These are phyloP conservation scores for Micrasema minimum DNA, from an alignment of 1,140 invertebrate genomes.

Conservation along the genomic window DNA sequence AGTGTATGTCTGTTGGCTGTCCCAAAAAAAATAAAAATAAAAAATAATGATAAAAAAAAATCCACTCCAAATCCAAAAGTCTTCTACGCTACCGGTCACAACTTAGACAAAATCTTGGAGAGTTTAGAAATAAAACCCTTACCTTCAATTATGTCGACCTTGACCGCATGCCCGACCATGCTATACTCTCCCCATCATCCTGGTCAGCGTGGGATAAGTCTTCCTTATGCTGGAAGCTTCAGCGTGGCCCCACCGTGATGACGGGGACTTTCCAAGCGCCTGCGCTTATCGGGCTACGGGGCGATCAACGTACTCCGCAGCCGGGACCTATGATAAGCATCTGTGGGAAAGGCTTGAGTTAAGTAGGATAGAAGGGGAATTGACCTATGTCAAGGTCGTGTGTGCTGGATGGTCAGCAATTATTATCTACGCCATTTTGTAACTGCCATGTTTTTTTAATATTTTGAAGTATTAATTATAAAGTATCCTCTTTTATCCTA, in stretches of 20 bases:
- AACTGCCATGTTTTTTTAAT: conserved; percentile 12
- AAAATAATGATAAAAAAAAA: too few species aligned
- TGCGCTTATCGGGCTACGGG: conserved; percentile 89
- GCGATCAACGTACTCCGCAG: conserved; percentile 93
- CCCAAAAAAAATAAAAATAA: too few species aligned
- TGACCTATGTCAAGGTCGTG: too few species aligned
- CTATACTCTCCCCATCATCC: conserved; percentile 87
- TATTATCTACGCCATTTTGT: conserved; percentile 4
- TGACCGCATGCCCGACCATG: conserved; percentile 77
- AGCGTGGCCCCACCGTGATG: conserved; percentile 83
- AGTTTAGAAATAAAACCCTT: too few species aligned
- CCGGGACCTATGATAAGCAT: conserved; percentile 91
- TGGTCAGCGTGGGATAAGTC: conserved; percentile 78
- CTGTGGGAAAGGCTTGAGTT: conserved; percentile 59
- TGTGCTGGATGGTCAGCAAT: too few species aligned
- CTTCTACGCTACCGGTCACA: too few species aligned
- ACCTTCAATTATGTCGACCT: conserved; percentile 71
- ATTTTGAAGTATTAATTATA: not conserved
- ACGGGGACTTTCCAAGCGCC: conserved; percentile 90
- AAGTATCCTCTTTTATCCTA: not conserved
- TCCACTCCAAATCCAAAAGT: too few species aligned
- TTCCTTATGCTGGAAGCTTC: conserved; percentile 79
- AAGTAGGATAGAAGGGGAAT: not conserved
- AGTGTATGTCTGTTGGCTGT: too few species aligned
- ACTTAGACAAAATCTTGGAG: too few species aligned